These are phyloP conservation scores for Diorhabda carinulata DNA, from an alignment of 1,140 invertebrate genomes.

Conservation along the genomic window DNA sequence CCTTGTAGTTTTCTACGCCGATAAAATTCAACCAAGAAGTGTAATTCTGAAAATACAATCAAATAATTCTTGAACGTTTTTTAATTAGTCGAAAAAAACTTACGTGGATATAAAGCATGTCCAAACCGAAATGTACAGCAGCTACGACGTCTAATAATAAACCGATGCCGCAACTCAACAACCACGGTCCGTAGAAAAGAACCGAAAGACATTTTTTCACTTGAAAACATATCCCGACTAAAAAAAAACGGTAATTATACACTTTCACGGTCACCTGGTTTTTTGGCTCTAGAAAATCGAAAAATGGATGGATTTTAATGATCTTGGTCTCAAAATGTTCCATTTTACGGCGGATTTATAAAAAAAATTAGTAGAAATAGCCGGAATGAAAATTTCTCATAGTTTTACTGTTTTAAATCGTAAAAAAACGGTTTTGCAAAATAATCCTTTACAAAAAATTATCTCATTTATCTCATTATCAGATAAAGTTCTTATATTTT, in stretches of 20 bases:
- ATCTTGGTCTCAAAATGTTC: too few relatives aligned
- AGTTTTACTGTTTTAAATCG: too few relatives aligned
- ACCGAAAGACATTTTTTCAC: constrained; percentile 26
- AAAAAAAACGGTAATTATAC: constrained; percentile 9
- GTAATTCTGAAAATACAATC: constrained; percentile 26
- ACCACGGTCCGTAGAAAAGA: constrained; percentile 31
- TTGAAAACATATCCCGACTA: constrained; percentile 26
- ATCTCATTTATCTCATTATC: too few relatives aligned
- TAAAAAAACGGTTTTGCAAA: too few relatives aligned
- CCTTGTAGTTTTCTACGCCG: constrained; percentile 27
- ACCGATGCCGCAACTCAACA: constrained; percentile 22
- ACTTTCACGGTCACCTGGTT: too few relatives aligned
- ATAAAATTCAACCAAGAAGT: constrained; percentile 31
- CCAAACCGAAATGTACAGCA: constrained; percentile 29
- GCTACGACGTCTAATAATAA: constrained; percentile 27
- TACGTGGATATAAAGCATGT: constrained; percentile 30
- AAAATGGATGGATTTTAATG: too few relatives aligned
- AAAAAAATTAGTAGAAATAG: too few relatives aligned
- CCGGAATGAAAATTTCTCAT: too few relatives aligned
- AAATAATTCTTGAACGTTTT: background rate
- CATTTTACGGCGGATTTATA: too few relatives aligned
- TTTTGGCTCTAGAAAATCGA: too few relatives aligned
- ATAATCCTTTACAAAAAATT: too few relatives aligned
- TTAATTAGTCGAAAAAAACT: constrained; percentile 1
- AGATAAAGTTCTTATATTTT: too few relatives aligned